Percentiles rank a stretch among this genome's conserved stretches.
phyloP scores from a whole-genome alignment of 2,113 vertebrate species.

The Scartelaos histophorus region DNA sequence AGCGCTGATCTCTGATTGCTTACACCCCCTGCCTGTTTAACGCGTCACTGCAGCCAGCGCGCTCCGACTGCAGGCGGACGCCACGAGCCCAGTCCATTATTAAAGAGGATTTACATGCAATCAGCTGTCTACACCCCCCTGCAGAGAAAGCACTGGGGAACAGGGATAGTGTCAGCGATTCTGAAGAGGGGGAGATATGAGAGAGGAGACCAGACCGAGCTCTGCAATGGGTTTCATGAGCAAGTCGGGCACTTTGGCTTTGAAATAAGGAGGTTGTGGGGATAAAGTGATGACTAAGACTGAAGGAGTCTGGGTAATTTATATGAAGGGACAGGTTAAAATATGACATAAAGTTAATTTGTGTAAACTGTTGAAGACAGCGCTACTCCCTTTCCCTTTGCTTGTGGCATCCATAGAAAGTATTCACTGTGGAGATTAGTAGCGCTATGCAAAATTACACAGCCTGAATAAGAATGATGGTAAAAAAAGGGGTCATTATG shows the following conservation, averaged over 20 bases:
- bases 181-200: constrained; percentile 10
- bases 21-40: constrained; percentile 12
- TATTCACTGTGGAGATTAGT: too few species aligned
- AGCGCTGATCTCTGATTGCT: constrained; percentile 25
- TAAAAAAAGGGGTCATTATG: too few species aligned
- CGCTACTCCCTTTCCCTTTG: too few species aligned
- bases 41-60: constrained; percentile 16
- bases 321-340: background rate
- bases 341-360: too few species aligned
- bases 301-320: background rate
- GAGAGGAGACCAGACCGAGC: constrained; percentile 11
- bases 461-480: too few species aligned
- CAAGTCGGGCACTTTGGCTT: constrained; percentile 16
- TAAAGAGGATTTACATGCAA: constrained; percentile 37
- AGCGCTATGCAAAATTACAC: too few species aligned
- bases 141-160: background rate
- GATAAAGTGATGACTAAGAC: background rate
- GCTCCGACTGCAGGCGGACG: constrained; percentile 25
- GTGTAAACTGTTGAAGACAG: too few species aligned
- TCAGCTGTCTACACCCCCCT: constrained; percentile 24
- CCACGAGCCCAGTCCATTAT: constrained; percentile 24
- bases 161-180: constrained; percentile 23
- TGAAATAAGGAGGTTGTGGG: constrained; percentile 12
- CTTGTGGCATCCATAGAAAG: too few species aligned
- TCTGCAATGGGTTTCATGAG: constrained; percentile 27